These are phyloP conservation scores for Papilio polytes DNA, from an alignment of 1,140 invertebrate species.

Conservation along the genomic window DNA sequence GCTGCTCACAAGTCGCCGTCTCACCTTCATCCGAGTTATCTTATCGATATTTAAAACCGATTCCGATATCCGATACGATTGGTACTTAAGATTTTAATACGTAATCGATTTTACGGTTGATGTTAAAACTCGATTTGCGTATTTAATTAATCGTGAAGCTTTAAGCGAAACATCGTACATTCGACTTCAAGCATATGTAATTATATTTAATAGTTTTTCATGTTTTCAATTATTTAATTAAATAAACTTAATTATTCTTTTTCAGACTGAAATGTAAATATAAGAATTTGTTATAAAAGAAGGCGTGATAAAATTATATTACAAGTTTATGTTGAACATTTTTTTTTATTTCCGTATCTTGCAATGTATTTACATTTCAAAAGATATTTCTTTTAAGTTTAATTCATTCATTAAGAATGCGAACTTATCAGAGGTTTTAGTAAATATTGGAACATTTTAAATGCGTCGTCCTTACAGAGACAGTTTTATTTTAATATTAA, in stretches of 20 bases:
- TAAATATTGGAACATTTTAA: constrained; percentile 2
- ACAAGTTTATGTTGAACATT: not conserved
- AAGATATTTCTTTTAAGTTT: constrained; percentile 4
- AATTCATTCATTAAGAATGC: not conserved
- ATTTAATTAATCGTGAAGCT: constrained; percentile 12
- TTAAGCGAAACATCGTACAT: not conserved
- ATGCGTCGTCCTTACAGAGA: not conserved
- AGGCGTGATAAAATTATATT: not conserved
- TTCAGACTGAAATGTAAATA: not conserved
- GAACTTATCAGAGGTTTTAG: not conserved
- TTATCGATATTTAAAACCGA: constrained; percentile 33
- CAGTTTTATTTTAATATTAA: not conserved
- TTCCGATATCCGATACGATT: constrained; percentile 13
- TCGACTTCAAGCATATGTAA: not conserved
- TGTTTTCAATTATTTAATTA: not conserved
- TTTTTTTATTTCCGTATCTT: not conserved
- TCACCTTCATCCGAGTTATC: constrained; percentile 22
- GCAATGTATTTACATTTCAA: not conserved
- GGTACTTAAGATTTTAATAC: not conserved
- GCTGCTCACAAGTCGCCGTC: constrained; percentile 23
- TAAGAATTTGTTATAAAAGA: not conserved
- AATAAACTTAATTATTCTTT: not conserved
- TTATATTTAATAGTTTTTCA: not conserved
- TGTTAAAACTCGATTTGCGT: constrained; percentile 21
- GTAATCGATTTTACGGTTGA: constrained; percentile 21